Percentiles rank a stretch among this genome's conserved stretches.
Evolutionary conservation across 2,888 invertebrate genomes (phyloP).

Genomic region (Congeria kusceri): DNA sequence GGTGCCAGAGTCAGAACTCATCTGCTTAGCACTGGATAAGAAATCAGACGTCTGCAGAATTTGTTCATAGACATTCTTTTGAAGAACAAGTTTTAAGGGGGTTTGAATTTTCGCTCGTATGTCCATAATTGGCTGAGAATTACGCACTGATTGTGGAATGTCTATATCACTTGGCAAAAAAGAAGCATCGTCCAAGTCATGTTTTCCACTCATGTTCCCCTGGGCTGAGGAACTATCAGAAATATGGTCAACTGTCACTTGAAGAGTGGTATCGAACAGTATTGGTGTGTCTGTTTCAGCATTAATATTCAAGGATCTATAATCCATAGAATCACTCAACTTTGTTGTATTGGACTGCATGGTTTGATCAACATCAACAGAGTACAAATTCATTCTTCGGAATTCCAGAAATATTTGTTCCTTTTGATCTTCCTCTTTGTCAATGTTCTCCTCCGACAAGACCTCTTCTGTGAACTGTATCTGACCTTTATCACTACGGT

Average conservation of each 20-base stretch:
- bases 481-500: constrained; percentile 56
- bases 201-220: constrained; percentile 68
- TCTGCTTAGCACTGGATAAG: constrained; percentile 69
- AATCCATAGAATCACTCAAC: constrained; percentile 11
- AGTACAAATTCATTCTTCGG: constrained; percentile 94
- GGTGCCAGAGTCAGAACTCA: constrained; percentile 7
- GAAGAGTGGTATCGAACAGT: constrained; percentile 94
- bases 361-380: constrained; percentile 88
- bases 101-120: constrained; percentile 93
- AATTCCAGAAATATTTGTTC: constrained; percentile 83
- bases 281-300: constrained; percentile 93
- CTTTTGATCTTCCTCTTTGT: constrained; percentile 33
- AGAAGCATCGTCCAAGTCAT: constrained; percentile 21
- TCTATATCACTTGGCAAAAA: constrained; percentile 24
- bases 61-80: constrained; percentile 95
- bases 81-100: constrained; percentile 93
- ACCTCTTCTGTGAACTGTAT: constrained; percentile 18
- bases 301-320: constrained; percentile 67
- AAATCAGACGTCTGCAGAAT: constrained; percentile 87
- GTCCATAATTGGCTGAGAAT: constrained; percentile 84
- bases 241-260: constrained; percentile 88
- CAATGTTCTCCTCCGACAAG: constrained; percentile 28
- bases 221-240: constrained; percentile 62
- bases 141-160: constrained; percentile 33
- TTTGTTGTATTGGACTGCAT: constrained; percentile 6